Evolutionary conservation across 2,113 vertebrate genomes (phyloP), one percentile per base, ranked within the genome.

Genomic region (Raja brachyura): DNA sequence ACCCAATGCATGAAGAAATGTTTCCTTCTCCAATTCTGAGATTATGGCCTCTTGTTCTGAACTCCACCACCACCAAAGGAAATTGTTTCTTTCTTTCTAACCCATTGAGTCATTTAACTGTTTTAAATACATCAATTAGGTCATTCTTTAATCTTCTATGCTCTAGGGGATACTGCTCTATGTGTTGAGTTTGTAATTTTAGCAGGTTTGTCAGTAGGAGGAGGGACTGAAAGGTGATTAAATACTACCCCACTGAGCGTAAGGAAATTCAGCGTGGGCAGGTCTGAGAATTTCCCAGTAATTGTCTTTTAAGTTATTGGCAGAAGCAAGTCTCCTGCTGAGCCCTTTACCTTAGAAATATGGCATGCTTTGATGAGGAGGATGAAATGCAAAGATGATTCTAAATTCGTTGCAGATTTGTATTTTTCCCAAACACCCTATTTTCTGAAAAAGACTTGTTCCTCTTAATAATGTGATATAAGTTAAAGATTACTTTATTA

Each of bases 401-500:
- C 56, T 25, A 83, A 83, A 56, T 25, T 48, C 39, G 0, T 48
- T 48, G 39, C 39, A 48, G 39, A 48, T 48, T 48, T 48, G 39
- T 48, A 48, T 48, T 48, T 48, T 48, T 48, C 39, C 39, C 39
- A 48, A 48, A 48, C 39, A 48, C 39, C 39, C 39, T 48, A 48
- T 48, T 48, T 48, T 48, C 39, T 48, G 39, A 48, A 48, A 48
- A 48, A 48, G 39, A 48, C 39, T 88, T 94, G 39, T 94, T 95
- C 75, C 94, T 31, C 78, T 93, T 77, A 99, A 98, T 98, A 98
- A 98, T 98, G 98, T 99, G 94, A 99, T 99, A 93, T 98, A 99
- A 96, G 99, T 99, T 85, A 61, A 18, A 18, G 63, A 90, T 7
- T 39, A 6, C 14, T 90, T 90, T 22, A 90, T 31, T 63, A 31